phyloP scores from a whole-genome alignment of 2,113 vertebrate genomes.

The Phocoena phocoena region DNA sequence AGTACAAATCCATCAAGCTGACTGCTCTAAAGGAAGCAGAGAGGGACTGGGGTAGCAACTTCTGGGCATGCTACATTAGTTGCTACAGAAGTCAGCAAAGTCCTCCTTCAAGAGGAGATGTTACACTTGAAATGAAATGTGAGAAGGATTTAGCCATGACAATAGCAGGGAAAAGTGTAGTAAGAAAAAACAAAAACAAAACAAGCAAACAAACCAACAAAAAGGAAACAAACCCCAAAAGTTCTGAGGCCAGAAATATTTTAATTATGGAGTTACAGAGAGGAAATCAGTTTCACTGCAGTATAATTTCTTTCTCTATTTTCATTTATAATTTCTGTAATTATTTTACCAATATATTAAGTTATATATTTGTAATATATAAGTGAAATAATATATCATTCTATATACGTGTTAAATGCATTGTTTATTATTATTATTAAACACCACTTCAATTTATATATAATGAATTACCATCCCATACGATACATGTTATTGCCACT shows the following conservation, averaged over 20 bases:
- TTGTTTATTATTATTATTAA: neutral
- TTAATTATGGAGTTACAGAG: neutral
- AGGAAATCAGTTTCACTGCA: neutral
- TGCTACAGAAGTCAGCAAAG: rapidly evolving
- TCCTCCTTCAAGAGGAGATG: neutral
- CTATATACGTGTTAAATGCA: neutral
- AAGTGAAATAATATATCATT: neutral
- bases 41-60: too few relatives aligned
- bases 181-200: neutral
- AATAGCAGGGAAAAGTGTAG: neutral
- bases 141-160: neutral
- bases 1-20: neutral
- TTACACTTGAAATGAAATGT: neutral
- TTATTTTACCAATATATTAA: neutral
- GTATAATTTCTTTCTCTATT: neutral
- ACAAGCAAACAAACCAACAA: neutral
- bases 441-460: neutral
- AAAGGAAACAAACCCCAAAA: neutral
- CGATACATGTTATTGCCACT: neutral
- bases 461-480: neutral
- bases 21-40: neutral
- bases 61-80: neutral
- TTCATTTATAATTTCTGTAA: neutral
- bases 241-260: neutral
- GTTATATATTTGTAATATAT: neutral